Base-by-base conservation (phyloP, 1,140 invertebrate genomes). In the Drosophila nannoptera region DNA sequence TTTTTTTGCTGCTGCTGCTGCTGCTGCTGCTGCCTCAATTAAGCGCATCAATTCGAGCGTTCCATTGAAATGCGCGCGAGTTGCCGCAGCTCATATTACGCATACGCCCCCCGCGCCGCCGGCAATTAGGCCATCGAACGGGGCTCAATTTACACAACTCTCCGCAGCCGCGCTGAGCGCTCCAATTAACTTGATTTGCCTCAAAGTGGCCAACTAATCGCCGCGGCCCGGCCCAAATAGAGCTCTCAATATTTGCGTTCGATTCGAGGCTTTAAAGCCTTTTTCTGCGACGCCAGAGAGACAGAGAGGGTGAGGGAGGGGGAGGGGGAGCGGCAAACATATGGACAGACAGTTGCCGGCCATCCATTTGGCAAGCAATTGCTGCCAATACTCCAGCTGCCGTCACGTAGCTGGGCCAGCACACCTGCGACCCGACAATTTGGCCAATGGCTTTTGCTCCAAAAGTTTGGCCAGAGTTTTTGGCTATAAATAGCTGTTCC, bases 1-100 rank as follows among this genome's bases (percentile, higher is more conserved):
- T 31, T 40, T 54, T 61, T 42, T 43, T 69, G n/a, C n/a, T n/a
- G n/a, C n/a, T n/a, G n/a, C n/a, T n/a, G n/a, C n/a, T n/a, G n/a
- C n/a, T n/a, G n/a, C n/a, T 58, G 22, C 22, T 22, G 22, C 1
- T 46, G 36, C 67, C 40, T 48, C 62, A 70, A 70, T 66, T 66
- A 66, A 70, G 66, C 40, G 38, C 52, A 48, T 46, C 53, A 56
- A 56, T 58, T 65, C 16, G 55, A 65, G 11, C 32, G 12, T 22
- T 22, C 58, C 38, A 60, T 60, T 49, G 45, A 49, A 33, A 60
- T 49, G 33, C 60, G 14, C 52, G 12, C 40, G 40, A 56, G 43
- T 52, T 46, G 50, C 66, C 60, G 14, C 48, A 2, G 32, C 45
- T 40, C 31, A 8, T 46, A 46, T 65, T 52, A 65, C 49, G 67